phyloP scores from a whole-genome alignment of 2,888 invertebrate species.

The Nomada ruficornis region DNA sequence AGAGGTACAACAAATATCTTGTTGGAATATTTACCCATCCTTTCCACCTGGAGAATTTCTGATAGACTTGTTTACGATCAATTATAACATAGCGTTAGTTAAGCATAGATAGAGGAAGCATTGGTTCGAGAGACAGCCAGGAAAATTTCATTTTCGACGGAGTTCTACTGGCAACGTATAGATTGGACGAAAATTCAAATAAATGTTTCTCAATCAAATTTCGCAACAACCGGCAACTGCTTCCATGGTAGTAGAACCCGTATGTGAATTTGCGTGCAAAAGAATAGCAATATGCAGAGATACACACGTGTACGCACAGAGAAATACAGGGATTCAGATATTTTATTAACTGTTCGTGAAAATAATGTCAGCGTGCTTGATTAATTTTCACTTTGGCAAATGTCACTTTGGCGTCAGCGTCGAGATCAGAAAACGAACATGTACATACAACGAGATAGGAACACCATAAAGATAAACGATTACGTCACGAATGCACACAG shows the following conservation, averaged over 20 bases:
- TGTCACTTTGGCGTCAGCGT: slow-evolving; percentile 41
- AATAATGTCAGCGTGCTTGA: background rate
- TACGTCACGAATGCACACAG: slow-evolving; percentile 48
- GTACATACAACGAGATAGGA: slow-evolving; percentile 37
- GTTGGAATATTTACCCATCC: slow-evolving; percentile 9
- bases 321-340: background rate
- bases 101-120: background rate
- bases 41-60: background rate
- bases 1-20: slow-evolving; percentile 7
- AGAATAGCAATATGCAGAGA: slow-evolving; percentile 8
- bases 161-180: background rate
- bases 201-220: background rate
- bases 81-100: background rate
- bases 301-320: slow-evolving; percentile 6
- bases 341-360: background rate
- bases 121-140: background rate
- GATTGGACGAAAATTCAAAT: background rate
- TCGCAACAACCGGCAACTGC: background rate
- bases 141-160: too few relatives aligned
- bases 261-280: slow-evolving; percentile 15
- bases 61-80: too few relatives aligned
- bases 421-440: slow-evolving; percentile 30
- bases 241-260: background rate
- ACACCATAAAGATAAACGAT: slow-evolving; percentile 39
- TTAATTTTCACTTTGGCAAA: background rate